Evolutionary conservation across 2,888 invertebrate species (phyloP), one percentile per base, ranked within the genome.

Genomic region (Amblyteles armatorius): DNA sequence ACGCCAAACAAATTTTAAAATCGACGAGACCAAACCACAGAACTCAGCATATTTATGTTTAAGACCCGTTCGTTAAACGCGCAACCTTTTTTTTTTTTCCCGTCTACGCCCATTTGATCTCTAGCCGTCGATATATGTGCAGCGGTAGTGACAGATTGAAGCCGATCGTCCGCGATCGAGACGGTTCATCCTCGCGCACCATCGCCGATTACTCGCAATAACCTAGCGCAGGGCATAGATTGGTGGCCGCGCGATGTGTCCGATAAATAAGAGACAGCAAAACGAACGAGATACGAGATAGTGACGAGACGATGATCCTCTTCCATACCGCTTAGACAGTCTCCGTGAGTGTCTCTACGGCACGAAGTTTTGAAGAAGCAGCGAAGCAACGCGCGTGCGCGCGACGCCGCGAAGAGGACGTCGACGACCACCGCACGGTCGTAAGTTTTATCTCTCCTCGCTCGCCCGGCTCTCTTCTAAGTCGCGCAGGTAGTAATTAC

Each of bases 401-500:
- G 44, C 73, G 36, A 72, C 76, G 36, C 65, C 60, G 52, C 19
- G 83, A 72, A 52, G 71, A 72, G 16, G 72, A 71, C 33, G 79
- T 69, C 48, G 55, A 76, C 80, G 79, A 81, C 72, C 68, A 79
- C 76, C 57, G 80, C 68, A 84, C 79, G 87, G 76, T 85, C 91
- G 91, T 90, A 90, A 91, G 90, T 92, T 91, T 88, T 84, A 88
- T 88, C 87, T 88, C 86, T 85, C 86, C 87, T 71, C 57, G 67
- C 84, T 81, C 78, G 78, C 74, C 73, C 71, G 19, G 36, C 81
- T 81, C 86, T 72, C 79, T 77, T 82, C 87, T 87, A 87, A 89
- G 87, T 89, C 88, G 85, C 86, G 60, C 89, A 92, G 92, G 93
- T 92, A 92, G 94, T 93, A 94, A 94, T 94, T 94, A 94, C 94